phyloP scores from a whole-genome alignment of 2,888 invertebrate species.

The Cremastobaeus sp. region DNA sequence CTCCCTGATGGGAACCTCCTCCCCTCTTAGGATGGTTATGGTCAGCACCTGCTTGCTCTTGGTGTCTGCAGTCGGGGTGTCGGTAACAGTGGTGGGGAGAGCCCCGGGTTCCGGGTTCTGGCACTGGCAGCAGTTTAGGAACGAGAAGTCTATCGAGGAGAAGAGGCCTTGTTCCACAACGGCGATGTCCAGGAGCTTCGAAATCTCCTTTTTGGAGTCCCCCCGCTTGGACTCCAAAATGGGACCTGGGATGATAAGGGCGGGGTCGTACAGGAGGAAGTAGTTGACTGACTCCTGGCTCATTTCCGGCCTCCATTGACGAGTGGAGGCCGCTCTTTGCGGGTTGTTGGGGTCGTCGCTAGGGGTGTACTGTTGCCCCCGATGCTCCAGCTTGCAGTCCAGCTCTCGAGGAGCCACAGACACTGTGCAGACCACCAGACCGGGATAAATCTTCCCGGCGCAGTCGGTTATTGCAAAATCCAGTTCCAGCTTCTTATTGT shows the following conservation, averaged over 20 bases:
- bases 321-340: conserved; percentile 65
- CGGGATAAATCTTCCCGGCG: conserved; percentile 66
- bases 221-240: conserved; percentile 11
- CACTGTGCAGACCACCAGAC: conserved; percentile 69
- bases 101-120: conserved; percentile 67
- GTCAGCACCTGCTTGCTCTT: conserved; percentile 70
- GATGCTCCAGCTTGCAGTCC: conserved; percentile 45
- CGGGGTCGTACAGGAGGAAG: conserved; percentile 69
- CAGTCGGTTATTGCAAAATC: conserved; percentile 71
- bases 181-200: conserved; percentile 69
- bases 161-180: conserved; percentile 72
- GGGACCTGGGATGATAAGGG: conserved; percentile 57
- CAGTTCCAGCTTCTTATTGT: conserved; percentile 67
- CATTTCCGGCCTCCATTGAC: conserved; percentile 54
- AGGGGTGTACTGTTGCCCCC: conserved; percentile 60
- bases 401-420: conserved; percentile 63
- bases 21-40: conserved; percentile 72
- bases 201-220: conserved; percentile 47
- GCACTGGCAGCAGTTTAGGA: conserved; percentile 66
- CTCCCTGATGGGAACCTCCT: conserved; percentile 75
- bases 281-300: conserved; percentile 55
- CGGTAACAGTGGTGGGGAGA: conserved; percentile 63
- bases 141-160: conserved; percentile 69
- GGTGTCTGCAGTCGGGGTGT: no score
- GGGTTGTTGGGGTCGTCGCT: conserved; percentile 72